phyloP scores from a whole-genome alignment of 2,888 invertebrate species.

The Shargacucullia verbasci region DNA sequence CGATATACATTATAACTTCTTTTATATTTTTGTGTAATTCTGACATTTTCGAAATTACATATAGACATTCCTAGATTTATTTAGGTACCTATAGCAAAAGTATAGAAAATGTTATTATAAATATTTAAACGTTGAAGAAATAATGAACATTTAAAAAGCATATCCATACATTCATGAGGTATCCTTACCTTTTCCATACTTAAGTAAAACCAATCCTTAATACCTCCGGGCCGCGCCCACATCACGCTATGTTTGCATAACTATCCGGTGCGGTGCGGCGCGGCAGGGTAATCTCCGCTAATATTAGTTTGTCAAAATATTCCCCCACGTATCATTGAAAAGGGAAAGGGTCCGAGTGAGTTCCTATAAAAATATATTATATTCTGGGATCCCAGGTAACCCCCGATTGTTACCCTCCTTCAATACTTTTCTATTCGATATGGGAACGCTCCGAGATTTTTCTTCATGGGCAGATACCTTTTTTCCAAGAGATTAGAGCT shows the following conservation, averaged over 20 bases:
- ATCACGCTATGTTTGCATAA: slow-evolving; percentile 56
- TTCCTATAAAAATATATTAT: slow-evolving; percentile 52
- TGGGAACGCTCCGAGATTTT: slow-evolving; percentile 58
- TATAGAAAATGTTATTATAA: no score
- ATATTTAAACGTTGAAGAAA: no score
- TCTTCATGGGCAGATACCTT: slow-evolving; percentile 53
- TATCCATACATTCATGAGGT: no score
- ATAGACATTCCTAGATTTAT: no score
- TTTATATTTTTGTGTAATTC: no score
- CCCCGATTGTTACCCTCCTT: slow-evolving; percentile 54
- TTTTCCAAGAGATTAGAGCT: slow-evolving; percentile 62
- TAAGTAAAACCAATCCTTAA: slow-evolving; percentile 44
- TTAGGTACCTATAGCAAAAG: no score
- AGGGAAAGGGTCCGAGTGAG: slow-evolving; percentile 52
- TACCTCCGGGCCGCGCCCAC: slow-evolving; percentile 9
- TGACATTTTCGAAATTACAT: no score
- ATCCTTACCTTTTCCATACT: slow-evolving; percentile 44
- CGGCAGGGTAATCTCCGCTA: slow-evolving; percentile 56
- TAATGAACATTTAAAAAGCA: no score
- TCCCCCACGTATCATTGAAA: slow-evolving; percentile 62
- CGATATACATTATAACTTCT: no score
- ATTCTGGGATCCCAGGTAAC: slow-evolving; percentile 58
- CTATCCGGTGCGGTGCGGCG: no score
- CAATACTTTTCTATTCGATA: slow-evolving; percentile 67
- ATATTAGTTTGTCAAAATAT: slow-evolving; percentile 70